Percentiles rank a stretch among this genome's conserved stretches.
Conservation (phyloP, 2,888 invertebrate genomes). For the Tetheella fluctuosa region DNA sequence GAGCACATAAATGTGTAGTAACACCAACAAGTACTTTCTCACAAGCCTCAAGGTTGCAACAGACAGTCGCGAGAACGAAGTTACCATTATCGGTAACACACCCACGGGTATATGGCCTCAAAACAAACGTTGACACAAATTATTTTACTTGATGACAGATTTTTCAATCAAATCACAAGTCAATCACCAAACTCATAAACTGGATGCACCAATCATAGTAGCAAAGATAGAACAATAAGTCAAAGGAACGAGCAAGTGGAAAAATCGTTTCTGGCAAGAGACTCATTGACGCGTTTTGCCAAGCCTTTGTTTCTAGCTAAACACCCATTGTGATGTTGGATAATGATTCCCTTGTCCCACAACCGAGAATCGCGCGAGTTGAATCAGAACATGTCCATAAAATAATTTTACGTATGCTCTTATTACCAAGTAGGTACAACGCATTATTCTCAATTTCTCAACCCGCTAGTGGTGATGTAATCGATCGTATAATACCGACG, state of each 20-base stretch:
- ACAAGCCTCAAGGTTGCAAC: constrained; percentile 58
- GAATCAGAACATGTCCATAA: constrained; percentile 30
- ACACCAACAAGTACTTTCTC: constrained; percentile 58
- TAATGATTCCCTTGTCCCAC: constrained; percentile 42
- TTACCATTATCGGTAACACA: constrained; percentile 58
- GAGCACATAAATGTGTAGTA: constrained; percentile 3
- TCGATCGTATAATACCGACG: not conserved
- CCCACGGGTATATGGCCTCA: constrained; percentile 39
- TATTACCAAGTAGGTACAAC: constrained; percentile 8
- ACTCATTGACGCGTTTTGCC: constrained; percentile 29
- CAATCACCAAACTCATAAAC: not conserved
- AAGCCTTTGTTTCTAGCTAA: constrained; percentile 41
- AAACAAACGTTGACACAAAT: constrained; percentile 30
- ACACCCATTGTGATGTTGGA: constrained; percentile 49
- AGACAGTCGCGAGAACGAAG: constrained; percentile 58
- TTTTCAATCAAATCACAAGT: not conserved
- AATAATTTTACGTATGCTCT: constrained; percentile 1
- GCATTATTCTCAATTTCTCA: constrained; percentile 6
- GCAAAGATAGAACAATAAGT: constrained; percentile 28
- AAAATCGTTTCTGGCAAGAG: constrained; percentile 48
- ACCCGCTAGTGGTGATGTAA: constrained; percentile 2
- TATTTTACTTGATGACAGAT: constrained; percentile 16
- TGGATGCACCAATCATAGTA: not conserved
- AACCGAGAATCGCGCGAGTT: constrained; percentile 46
- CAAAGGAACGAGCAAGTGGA: constrained; percentile 35